These are phyloP conservation scores for Coptodon rendalli DNA, from an alignment of 2,113 vertebrate species.

Conservation along the genomic window DNA sequence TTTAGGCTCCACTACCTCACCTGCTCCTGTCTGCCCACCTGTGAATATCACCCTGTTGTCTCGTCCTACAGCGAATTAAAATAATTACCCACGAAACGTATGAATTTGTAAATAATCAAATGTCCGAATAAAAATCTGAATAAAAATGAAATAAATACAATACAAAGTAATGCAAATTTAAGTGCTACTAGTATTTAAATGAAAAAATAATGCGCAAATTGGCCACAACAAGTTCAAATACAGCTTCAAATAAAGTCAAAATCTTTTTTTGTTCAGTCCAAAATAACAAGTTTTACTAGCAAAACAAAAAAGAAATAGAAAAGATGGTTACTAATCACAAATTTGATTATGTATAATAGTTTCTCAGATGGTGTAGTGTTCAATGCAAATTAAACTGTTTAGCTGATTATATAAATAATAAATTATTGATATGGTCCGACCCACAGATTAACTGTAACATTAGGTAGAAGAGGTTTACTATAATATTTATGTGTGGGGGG, in stretches of 20 bases:
- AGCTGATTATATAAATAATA: neutral
- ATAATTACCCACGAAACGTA: rapidly evolving
- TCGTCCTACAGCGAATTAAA: rapidly evolving
- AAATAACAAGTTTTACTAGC: neutral
- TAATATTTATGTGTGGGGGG: neutral
- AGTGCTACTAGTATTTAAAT: neutral
- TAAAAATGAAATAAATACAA: neutral
- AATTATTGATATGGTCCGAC: neutral
- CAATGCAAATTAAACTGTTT: neutral
- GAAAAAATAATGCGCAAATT: rapidly evolving
- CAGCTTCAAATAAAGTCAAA: neutral
- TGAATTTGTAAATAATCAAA: neutral
- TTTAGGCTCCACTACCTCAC: neutral
- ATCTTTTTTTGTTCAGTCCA: neutral
- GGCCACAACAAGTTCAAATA: neutral
- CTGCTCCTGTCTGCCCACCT: neutral
- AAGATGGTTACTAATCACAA: neutral
- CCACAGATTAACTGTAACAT: neutral
- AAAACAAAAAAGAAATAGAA: neutral
- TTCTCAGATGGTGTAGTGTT: neutral
- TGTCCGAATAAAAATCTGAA: rapidly evolving
- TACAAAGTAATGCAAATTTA: neutral
- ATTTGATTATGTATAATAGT: neutral
- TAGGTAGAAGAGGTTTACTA: neutral
- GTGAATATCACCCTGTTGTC: neutral